phyloP scores from a whole-genome alignment of 2,888 invertebrate species.

The Dolichomitus sp. region DNA sequence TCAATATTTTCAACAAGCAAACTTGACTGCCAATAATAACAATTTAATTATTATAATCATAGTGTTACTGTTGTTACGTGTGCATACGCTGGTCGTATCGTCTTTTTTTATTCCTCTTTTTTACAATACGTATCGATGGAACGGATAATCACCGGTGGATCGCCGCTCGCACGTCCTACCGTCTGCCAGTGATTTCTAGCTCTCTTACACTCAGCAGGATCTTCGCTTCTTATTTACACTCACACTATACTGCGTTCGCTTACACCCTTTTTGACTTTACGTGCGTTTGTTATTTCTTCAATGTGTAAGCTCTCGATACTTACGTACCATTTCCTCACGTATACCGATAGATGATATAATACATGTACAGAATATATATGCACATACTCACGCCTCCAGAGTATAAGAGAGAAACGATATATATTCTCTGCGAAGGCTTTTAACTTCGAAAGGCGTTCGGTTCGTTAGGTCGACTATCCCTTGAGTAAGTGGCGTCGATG shows the following conservation, averaged over 20 bases:
- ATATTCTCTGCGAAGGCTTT: conserved; percentile 67
- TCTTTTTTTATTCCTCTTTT: conserved; percentile 16
- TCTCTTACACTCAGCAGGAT: conserved; percentile 28
- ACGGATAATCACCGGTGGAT: conserved; percentile 66
- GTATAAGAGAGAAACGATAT: conserved; percentile 58
- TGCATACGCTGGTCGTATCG: conserved; percentile 15
- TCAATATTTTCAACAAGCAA: conserved; percentile 17
- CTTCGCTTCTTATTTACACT: conserved; percentile 30
- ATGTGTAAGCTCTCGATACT: conserved; percentile 42
- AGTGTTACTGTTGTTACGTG: conserved; percentile 47
- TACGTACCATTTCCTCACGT: conserved; percentile 23
- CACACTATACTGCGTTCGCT: conserved; percentile 1
- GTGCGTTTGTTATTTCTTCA: conserved; percentile 28
- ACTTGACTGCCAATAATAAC: conserved; percentile 47
- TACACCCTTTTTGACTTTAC: background rate
- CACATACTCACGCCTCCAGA: conserved; percentile 13
- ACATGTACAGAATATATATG: conserved; percentile 21
- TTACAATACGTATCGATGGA: conserved; percentile 68
- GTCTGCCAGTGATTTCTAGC: conserved; percentile 56
- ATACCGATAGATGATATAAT: conserved; percentile 7
- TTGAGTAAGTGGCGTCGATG: conserved; percentile 72
- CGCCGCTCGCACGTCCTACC: conserved; percentile 56
- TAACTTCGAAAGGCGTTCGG: conserved; percentile 70
- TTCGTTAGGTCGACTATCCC: conserved; percentile 73
- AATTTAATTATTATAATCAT: conserved; percentile 49